Percentiles rank a stretch among this genome's conserved stretches.
These are phyloP conservation scores for Pseudomyrmex cubaensis DNA, from an alignment of 1,140 invertebrate genomes.

Conservation along the genomic window DNA sequence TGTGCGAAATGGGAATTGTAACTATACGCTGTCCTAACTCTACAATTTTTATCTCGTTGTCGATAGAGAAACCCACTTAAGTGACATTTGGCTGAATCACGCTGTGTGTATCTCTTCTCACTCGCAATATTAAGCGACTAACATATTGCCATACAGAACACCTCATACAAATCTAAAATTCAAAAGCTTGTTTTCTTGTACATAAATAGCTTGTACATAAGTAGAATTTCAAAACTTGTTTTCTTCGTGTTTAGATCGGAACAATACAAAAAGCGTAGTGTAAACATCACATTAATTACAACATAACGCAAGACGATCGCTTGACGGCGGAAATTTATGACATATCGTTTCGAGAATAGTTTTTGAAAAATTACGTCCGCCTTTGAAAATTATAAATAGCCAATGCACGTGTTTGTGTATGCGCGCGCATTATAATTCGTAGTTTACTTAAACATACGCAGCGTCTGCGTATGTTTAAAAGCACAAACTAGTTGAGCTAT, in stretches of 20 bases:
- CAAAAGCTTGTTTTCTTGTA: conserved; percentile 18
- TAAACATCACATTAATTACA: conserved; percentile 55
- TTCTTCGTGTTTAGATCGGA: conserved; percentile 3
- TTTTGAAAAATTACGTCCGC: conserved; percentile 42
- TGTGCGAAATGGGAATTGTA: conserved; percentile 52
- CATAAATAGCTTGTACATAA: background rate
- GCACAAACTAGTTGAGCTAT: conserved; percentile 40
- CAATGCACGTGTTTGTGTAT: background rate
- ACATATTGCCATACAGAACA: background rate
- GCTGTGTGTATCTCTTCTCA: conserved; percentile 16
- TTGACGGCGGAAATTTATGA: conserved; percentile 34
- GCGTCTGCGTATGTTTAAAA: background rate
- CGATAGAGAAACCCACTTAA: conserved; percentile 4
- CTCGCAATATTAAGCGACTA: conserved; percentile 2
- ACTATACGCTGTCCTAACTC: conserved; percentile 28
- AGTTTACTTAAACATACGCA: conserved; percentile 56
- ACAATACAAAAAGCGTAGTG: background rate
- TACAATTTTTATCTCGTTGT: conserved; percentile 47
- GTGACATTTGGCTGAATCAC: conserved; percentile 13
- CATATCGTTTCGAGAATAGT: conserved; percentile 40
- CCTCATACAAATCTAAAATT: background rate
- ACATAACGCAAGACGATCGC: conserved; percentile 2
- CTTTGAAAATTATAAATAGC: conserved; percentile 52
- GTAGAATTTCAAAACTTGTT: conserved; percentile 30
- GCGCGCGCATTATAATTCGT: conserved; percentile 35